These are phyloP conservation scores for Lutraria lutraria DNA, from an alignment of 2,888 invertebrate species.

Conservation along the genomic window DNA sequence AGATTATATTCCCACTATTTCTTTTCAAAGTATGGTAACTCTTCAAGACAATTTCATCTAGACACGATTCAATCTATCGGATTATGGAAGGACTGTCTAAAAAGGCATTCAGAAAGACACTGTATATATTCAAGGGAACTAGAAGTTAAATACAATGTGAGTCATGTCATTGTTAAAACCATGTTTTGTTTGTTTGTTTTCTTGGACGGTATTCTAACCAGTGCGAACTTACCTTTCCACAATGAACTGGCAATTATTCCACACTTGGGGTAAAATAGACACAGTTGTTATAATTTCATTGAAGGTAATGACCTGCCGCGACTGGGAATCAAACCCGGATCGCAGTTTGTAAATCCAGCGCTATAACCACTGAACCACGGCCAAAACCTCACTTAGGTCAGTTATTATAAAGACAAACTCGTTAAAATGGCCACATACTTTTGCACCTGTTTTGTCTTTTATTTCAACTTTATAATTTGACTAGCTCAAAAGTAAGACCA, in stretches of 20 bases:
- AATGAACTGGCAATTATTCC: too few species aligned
- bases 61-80: constrained; percentile 25
- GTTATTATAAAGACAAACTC: neutral
- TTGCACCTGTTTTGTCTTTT: neutral
- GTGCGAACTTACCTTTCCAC: too few species aligned
- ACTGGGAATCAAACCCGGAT: too few species aligned
- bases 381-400: neutral
- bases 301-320: too few species aligned
- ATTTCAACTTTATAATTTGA: neutral
- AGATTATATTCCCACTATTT: constrained; percentile 51
- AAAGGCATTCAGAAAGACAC: constrained; percentile 33
- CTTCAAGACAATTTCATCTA: constrained; percentile 25
- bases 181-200: too few species aligned
- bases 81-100: constrained; percentile 36
- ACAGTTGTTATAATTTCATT: too few species aligned
- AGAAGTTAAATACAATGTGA: constrained; percentile 6
- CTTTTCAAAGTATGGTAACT: constrained; percentile 24
- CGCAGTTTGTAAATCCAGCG: too few species aligned
- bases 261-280: too few species aligned
- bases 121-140: constrained; percentile 32
- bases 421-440: neutral
- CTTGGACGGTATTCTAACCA: too few species aligned
- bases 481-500: too few species aligned
- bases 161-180: neutral
- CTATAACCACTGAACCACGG: too few species aligned